Conservation (phyloP, 35 echinoderm and acorn worm genomes). For the Strongylocentrotus purpuratus region DNA sequence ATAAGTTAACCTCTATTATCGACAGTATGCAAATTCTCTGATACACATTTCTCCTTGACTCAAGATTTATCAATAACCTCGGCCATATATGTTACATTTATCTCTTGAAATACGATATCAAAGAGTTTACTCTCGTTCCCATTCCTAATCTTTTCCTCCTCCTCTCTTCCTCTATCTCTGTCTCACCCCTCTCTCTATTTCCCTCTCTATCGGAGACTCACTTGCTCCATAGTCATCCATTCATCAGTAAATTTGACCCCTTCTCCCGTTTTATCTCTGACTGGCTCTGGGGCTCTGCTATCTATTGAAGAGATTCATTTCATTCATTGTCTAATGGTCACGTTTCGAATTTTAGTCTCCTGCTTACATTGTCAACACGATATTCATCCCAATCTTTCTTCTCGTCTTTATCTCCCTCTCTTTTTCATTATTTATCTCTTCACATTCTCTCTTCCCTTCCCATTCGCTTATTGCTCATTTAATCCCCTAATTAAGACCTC, state of each 20-base stretch:
- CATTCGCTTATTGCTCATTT: no score
- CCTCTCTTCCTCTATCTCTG: background rate
- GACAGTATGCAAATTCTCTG: conserved; percentile 18
- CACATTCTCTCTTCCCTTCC: no score
- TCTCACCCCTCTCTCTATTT: background rate
- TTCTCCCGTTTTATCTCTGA: background rate
- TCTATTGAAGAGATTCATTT: conserved; percentile 6
- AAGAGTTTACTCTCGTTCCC: background rate
- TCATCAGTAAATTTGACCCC: conserved; percentile 8
- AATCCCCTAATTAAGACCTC: no score
- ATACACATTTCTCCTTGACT: background rate
- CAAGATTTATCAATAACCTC: background rate
- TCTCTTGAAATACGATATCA: background rate
- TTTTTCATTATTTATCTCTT: background rate
- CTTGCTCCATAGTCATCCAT: background rate
- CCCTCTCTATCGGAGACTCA: background rate
- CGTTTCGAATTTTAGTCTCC: background rate
- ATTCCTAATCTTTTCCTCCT: background rate
- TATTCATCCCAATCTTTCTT: background rate
- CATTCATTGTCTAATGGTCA: conserved; percentile 17
- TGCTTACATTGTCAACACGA: background rate
- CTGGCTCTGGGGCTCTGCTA: background rate
- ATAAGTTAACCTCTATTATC: conserved; percentile 31
- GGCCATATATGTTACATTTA: background rate
- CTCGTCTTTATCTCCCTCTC: background rate